phyloP scores from a whole-genome alignment of 1,140 invertebrate genomes.

The Bombyx mori region DNA sequence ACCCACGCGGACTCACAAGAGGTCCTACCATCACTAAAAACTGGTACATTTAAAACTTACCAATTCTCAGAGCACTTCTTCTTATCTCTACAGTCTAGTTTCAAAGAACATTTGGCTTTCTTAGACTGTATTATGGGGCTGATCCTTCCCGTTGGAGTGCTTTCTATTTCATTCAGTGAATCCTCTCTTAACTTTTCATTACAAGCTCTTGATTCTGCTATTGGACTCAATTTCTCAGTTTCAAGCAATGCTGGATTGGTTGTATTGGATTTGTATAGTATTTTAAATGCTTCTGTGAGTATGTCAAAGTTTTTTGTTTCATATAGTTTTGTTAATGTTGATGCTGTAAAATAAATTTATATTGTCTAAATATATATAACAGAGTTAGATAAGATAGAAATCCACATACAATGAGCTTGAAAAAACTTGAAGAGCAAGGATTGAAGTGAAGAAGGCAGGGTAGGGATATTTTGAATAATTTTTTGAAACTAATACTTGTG shows the following conservation, averaged over 20 bases:
- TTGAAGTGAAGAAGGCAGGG: no score
- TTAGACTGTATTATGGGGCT: slow-evolving; percentile 54
- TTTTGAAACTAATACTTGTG: no score
- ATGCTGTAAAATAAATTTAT: slow-evolving; percentile 30
- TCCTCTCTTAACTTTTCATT: slow-evolving; percentile 24
- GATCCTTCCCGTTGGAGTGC: slow-evolving; percentile 38
- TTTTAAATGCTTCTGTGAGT: slow-evolving; percentile 38
- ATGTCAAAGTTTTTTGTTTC: slow-evolving; percentile 44
- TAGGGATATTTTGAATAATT: no score
- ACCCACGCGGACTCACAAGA: no score
- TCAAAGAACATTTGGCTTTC: slow-evolving; percentile 22
- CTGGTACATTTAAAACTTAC: slow-evolving; percentile 20
- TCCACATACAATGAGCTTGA: no score
- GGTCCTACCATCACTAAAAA: no score
- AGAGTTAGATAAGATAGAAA: no score
- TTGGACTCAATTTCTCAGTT: no score
- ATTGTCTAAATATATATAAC: no score
- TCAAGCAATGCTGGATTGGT: background rate
- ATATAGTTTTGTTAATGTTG: slow-evolving; percentile 32
- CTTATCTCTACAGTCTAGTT: slow-evolving; percentile 35
- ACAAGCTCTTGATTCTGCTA: slow-evolving; percentile 18
- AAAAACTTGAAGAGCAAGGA: no score
- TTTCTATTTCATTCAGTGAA: slow-evolving; percentile 43
- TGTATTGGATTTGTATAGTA: slow-evolving; percentile 27
- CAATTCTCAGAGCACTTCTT: slow-evolving; percentile 49